Evolutionary conservation across 1,140 invertebrate genomes (phyloP).

Genomic region (Trypoxylus dichotomus): DNA sequence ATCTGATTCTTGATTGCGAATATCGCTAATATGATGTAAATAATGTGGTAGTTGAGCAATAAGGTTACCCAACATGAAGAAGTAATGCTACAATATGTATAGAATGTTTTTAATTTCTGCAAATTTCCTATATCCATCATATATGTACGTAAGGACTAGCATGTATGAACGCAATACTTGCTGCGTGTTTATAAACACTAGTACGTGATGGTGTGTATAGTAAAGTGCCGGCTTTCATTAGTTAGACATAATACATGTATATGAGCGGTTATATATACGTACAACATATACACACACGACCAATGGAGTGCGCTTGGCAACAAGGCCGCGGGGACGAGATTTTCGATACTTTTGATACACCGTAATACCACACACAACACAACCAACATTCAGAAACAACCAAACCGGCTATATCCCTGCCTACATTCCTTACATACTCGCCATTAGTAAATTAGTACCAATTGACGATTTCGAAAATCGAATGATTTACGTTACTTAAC

Average conservation of each 20-base stretch:
- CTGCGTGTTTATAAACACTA: constrained; percentile 10
- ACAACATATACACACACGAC: constrained; percentile 11
- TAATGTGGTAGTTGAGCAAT: too few species aligned
- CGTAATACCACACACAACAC: background rate
- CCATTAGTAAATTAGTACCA: too few species aligned
- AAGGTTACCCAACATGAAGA: too few species aligned
- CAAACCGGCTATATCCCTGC: constrained; percentile 15
- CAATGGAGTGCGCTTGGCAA: constrained; percentile 22
- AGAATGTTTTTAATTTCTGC: too few species aligned
- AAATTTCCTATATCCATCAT: background rate
- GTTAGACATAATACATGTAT: background rate
- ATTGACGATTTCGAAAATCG: too few species aligned
- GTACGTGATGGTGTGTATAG: background rate
- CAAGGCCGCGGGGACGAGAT: constrained; percentile 17
- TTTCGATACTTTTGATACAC: constrained; percentile 20
- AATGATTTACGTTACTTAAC: background rate
- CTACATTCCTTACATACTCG: constrained; percentile 19
- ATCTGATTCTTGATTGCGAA: too few species aligned
- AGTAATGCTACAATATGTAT: too few species aligned
- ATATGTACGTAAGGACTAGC: background rate
- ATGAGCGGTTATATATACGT: background rate
- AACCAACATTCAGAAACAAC: constrained; percentile 20
- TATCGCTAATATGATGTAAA: too few species aligned
- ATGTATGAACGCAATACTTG: background rate
- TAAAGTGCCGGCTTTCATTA: constrained; percentile 9